A percentile compares a stretch with the other conserved stretches of the same genome.
Conservation (phyloP, 2,888 invertebrate genomes). For the Dolichopus griseipennis region DNA sequence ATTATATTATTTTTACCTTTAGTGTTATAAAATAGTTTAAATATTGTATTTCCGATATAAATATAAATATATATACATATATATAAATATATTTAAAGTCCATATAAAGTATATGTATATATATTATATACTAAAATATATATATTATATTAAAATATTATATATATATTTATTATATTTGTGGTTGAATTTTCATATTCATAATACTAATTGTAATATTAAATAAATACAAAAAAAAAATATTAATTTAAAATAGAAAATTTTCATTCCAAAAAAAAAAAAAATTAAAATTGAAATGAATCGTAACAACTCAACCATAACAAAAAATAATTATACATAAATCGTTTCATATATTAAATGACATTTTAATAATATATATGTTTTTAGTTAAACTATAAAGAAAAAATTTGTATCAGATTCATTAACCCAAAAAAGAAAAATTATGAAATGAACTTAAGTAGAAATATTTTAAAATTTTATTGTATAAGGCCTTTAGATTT, state of each 20-base stretch:
- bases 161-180: neutral
- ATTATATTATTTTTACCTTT: neutral
- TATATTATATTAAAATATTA: neutral
- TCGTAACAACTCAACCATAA: neutral
- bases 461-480: conserved; percentile 4
- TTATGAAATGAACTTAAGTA: neutral
- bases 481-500: neutral
- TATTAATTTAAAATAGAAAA: neutral
- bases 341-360: neutral
- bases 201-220: neutral
- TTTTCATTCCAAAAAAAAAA: neutral
- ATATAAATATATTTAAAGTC: too few species aligned
- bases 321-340: neutral
- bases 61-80: too few species aligned
- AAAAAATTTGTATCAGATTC: neutral
- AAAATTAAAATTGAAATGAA: neutral
- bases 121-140: neutral
- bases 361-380: neutral
- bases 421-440: neutral
- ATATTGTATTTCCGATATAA: neutral
- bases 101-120: too few species aligned
- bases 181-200: neutral
- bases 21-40: neutral
- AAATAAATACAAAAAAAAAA: neutral
- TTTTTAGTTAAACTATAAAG: neutral